phyloP scores from a whole-genome alignment of 2,888 invertebrate species.

The Lymantria monacha region DNA sequence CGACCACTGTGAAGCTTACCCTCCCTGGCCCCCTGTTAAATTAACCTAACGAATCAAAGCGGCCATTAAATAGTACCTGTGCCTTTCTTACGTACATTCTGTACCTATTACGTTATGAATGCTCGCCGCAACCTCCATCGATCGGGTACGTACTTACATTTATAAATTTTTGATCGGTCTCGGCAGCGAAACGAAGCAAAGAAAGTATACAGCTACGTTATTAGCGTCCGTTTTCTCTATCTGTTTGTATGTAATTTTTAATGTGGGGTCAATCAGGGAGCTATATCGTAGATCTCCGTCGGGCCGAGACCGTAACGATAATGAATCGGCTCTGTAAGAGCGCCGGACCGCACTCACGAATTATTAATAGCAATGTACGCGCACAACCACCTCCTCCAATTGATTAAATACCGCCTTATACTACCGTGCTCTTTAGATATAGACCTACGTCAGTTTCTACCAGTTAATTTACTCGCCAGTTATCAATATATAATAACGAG shows the following conservation, averaged over 20 bases:
- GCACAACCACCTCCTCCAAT: conserved; percentile 42
- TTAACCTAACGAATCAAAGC: conserved; percentile 79
- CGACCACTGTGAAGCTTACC: conserved; percentile 65
- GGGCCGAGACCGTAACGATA: conserved; percentile 74
- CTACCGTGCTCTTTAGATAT: conserved; percentile 24
- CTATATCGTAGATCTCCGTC: conserved; percentile 79
- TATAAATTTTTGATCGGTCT: conserved; percentile 70
- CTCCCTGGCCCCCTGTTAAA: conserved; percentile 63
- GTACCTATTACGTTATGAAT: conserved; percentile 63
- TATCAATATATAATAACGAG: conserved; percentile 19
- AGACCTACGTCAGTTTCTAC: conserved; percentile 8
- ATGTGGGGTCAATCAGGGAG: conserved; percentile 81
- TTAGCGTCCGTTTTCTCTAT: conserved; percentile 63
- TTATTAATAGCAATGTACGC: conserved; percentile 75
- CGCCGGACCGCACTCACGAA: conserved; percentile 81
- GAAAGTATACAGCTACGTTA: conserved; percentile 58
- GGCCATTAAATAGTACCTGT: conserved; percentile 61
- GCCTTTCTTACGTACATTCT: conserved; percentile 59
- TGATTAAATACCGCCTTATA: conserved; percentile 47
- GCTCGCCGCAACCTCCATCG: conserved; percentile 59
- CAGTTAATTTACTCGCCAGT: conserved; percentile 1
- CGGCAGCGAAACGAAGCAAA: conserved; percentile 71
- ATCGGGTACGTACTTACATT: conserved; percentile 46
- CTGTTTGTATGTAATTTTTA: conserved; percentile 81
- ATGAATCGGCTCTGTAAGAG: conserved; percentile 76